Base-by-base conservation (phyloP, 2,113 vertebrate species). In the Prinia subflava region DNA sequence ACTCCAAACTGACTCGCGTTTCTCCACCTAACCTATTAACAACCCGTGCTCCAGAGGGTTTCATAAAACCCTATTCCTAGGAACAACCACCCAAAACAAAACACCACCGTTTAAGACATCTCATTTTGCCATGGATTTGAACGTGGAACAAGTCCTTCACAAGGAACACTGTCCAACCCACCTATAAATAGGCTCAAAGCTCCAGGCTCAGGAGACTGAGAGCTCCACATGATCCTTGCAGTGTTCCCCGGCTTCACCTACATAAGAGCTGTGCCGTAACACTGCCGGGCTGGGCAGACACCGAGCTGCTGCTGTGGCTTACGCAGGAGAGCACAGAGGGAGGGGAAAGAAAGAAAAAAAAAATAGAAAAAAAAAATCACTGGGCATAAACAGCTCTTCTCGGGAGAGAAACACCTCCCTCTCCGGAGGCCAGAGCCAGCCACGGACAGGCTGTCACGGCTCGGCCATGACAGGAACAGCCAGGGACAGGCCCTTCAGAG, bases 181-280 rank as follows among this genome's bases (percentile, higher is more conserved):
- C 92, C 92, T 88, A 95, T 75, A 96, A 95, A 94, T 95, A 96
- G 91, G 87, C 83, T 93, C 24, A 74, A 80, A 86, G 91, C 77
- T 59, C 70, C 88, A 59, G 75, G 90, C 90, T 95, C 85, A 57
- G 52, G 68, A 83, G 92, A 80, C 81, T 3, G 35, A 85, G 3
- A 75, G 74, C 90, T 95, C 78, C 86, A 92, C 65, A 64, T 33
- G 31, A 82, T 89, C 87, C 52, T 27, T 14, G 1, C 10, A 3
- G 69, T 6, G 0, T 56, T 86, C 76, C 79, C 67, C 44, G 11
- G 67, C 5, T 73, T 74, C 74, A 89, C 92, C 92, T 94, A 80
- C 93, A 27, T 37, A 56, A 41, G 63, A 44, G 1, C 24, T 6
- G 1, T 28, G 71, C 63, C 69, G 4, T 37, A 67, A 50, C 56